These are phyloP conservation scores for Ctenopoma multispine DNA, from an alignment of 2,797 vertebrate genomes.

Conservation along the genomic window DNA sequence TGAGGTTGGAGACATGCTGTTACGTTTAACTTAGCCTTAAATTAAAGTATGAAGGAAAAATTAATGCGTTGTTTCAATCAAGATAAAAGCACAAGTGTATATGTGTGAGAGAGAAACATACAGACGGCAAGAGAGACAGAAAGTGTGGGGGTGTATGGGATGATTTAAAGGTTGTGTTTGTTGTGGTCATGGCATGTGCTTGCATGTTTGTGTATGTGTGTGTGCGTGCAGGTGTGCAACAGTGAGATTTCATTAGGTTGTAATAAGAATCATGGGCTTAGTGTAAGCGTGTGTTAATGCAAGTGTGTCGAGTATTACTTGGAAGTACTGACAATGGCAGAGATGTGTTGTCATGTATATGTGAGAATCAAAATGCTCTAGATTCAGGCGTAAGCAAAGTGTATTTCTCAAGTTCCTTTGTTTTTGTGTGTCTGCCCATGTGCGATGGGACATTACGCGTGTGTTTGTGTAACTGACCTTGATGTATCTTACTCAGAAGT, in stretches of 20 bases:
- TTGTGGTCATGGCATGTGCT: conserved; percentile 19
- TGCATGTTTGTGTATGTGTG: conserved; percentile 3
- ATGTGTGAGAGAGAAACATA: background rate
- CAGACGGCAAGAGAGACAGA: conserved; percentile 18
- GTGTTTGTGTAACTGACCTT: conserved; percentile 55
- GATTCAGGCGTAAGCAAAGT: conserved; percentile 5
- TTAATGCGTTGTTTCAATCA: background rate
- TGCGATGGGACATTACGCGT: conserved; percentile 21
- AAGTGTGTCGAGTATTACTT: background rate
- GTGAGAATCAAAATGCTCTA: conserved; percentile 16
- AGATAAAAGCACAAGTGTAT: background rate
- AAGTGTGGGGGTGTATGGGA: conserved; percentile 38
- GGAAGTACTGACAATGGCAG: too few relatives aligned
- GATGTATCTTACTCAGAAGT: conserved; percentile 57
- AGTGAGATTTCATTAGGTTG: conserved; percentile 11
- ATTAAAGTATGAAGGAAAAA: background rate
- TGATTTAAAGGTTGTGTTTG: conserved; percentile 52
- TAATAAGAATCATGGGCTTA: conserved; percentile 17
- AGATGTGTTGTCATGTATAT: background rate
- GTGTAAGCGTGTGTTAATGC: background rate
- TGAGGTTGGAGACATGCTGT: background rate
- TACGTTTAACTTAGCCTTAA: background rate
- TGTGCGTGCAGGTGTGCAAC: conserved; percentile 1
- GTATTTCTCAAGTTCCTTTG: background rate
- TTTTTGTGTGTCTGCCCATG: background rate